Base-by-base conservation (phyloP, 2,888 invertebrate species). In the Chymomyza amoena region DNA sequence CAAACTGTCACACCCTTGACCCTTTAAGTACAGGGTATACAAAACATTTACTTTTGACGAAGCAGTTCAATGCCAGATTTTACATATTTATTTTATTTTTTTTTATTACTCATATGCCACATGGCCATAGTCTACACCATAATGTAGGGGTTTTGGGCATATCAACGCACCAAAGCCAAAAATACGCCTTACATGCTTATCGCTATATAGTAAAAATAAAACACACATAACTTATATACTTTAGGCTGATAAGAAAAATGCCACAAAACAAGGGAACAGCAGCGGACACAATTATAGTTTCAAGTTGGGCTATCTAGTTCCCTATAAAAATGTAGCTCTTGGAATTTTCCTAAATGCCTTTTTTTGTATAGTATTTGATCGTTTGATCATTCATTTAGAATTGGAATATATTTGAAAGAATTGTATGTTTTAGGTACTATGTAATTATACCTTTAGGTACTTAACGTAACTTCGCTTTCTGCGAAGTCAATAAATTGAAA, bases 101-200 rank as follows among this genome's bases (percentile, higher is more conserved):
- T 54, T 68, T 59, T 45, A 59, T 61, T 61, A 50, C 20, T 62
- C 61, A 66, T 72, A 59, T 85, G 86, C 86, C 86, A 86, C 83
- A 83, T 83, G 83, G 84, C 81, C 75, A 74, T 69, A 72, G 13
- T n/a, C 39, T 13, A 13, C 39, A 45, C 5, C 39, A 45, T 45
- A 45, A 13, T 45, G 13, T 13, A 45, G 13, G 39, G 39, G 39
- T 45, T 36, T 39, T 45, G 39, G 39, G 39, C 39, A 45, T 13
- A 45, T 45, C 39, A 45, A 45, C 39, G 39, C 13, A 45, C 39
- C 2, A 45, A 13, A 45, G 39, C 39, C 39, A 45, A 45, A 45
- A 45, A 45, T 45, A 45, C 39, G 39, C 39, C 39, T 45, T 45
- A 45, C 13, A 45, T 45, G 39, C 39, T 45, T 45, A 45, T 45